Conservation (phyloP, 1,140 invertebrate species). For the Yoshiicerus persimilis region DNA sequence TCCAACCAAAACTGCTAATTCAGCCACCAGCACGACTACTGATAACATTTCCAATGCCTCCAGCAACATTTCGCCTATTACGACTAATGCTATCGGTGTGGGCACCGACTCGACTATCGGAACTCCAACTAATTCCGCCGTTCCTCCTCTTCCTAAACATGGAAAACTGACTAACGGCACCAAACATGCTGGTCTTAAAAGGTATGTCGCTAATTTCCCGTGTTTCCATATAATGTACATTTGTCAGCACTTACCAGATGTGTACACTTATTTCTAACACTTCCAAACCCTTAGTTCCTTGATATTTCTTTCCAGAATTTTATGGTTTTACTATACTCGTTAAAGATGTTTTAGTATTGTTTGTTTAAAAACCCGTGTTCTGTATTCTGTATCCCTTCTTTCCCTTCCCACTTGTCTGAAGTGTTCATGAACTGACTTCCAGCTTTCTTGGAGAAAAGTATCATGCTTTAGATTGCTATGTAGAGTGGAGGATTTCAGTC, state of each 20-base stretch:
- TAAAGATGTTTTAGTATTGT: no score
- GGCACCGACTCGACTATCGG: constrained; percentile 25
- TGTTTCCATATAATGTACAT: background rate
- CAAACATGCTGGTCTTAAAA: constrained; percentile 64
- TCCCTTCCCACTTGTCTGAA: no score
- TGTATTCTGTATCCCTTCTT: no score
- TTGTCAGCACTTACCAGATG: background rate
- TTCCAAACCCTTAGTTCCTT: no score
- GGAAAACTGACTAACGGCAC: constrained; percentile 59
- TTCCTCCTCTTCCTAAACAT: constrained; percentile 55
- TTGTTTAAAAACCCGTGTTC: no score
- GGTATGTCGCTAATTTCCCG: constrained; percentile 56
- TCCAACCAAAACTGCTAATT: background rate
- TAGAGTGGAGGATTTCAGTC: background rate
- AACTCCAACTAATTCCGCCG: constrained; percentile 39
- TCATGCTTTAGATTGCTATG: no score
- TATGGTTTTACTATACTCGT: no score
- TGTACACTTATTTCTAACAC: background rate
- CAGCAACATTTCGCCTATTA: constrained; percentile 51
- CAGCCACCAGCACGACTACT: background rate
- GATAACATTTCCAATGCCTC: constrained; percentile 41
- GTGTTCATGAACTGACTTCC: no score
- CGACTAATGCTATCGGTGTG: constrained; percentile 46
- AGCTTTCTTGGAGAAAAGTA: no score
- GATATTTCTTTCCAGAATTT: no score